Base-by-base conservation (phyloP, 2,888 invertebrate genomes). In the Eumacrocentrus americanus region DNA sequence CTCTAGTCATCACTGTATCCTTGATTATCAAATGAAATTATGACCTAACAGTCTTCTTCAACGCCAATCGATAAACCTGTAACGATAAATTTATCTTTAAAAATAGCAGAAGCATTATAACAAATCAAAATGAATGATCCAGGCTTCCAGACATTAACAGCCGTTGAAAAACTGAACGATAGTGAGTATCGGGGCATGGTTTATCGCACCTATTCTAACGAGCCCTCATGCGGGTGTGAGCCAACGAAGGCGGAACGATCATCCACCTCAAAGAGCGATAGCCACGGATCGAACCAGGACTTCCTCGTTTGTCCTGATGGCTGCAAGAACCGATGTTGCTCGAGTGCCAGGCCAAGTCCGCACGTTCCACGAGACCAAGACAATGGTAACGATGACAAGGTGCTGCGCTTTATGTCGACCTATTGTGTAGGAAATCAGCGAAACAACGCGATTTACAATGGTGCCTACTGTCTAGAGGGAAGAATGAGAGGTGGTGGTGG, bases 81-180 rank as follows among this genome's bases (percentile, higher is more conserved):
- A 23, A 9, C 7, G 35, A 22, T 51, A n/a, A 38, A 52, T 37
- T 35, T 12, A 14, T 9, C 22, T 20, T 12, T 52, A 2, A 38
- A 52, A 23, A 12, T 52, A 38, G 14, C 74, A 2, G 46, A 25
- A 18, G 57, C 71, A 4, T 61, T 72, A 2, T 69, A 69, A 3
- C 63, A 58, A 3, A 20, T 74, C 5, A 54, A 63, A 2, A 71
- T 76, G 18, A 52, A 65, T 22, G 65, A 75, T 25, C 72, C 75
- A 0, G 68, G 62, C 23, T 76, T 76, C 54, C 60, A 65, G 16
- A 64, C 64, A 9, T 53, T 76, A 53, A 76, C 76, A 6, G 68
- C 65, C 11, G 74, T 75, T n/a, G 75, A 79, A 61, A 76, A 76
- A 63, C 61, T 77, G 3, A 77, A 76, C 59, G 73, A 77, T 54